Evolutionary conservation across 1,140 invertebrate species (phyloP).

Genomic region (Myzus persicae): DNA sequence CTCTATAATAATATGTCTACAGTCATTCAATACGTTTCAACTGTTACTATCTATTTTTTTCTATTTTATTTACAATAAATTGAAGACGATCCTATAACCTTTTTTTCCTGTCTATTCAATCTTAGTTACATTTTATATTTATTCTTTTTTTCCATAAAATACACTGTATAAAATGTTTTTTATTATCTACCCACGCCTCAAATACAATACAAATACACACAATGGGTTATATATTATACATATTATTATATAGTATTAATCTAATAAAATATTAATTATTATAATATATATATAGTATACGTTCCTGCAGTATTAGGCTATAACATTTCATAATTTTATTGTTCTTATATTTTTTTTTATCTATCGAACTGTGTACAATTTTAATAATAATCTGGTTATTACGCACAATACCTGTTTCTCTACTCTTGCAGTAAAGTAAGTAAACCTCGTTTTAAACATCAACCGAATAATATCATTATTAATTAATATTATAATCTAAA

Average conservation of each 20-base stretch:
- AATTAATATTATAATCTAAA: background rate
- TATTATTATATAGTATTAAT: background rate
- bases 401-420: background rate
- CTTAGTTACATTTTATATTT: slow-evolving; percentile 1
- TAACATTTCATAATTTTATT: background rate
- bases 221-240: background rate
- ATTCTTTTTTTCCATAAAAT: background rate
- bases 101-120: background rate
- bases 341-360: background rate
- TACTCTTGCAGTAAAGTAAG: background rate
- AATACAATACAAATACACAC: background rate
- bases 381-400: background rate
- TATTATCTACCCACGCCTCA: background rate
- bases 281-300: no score
- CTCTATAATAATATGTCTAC: background rate
- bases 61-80: slow-evolving; percentile 28
- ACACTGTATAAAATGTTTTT: background rate
- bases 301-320: background rate
- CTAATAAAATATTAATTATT: no score
- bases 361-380: background rate
- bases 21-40: slow-evolving; percentile 24
- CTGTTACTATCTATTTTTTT: slow-evolving; percentile 18
- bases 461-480: background rate
- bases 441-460: background rate
- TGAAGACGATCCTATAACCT: background rate